A percentile compares a stretch with the other conserved stretches of the same genome.
Conservation (phyloP, 2,888 invertebrate genomes). For the Temnothorax unifasciatus region DNA sequence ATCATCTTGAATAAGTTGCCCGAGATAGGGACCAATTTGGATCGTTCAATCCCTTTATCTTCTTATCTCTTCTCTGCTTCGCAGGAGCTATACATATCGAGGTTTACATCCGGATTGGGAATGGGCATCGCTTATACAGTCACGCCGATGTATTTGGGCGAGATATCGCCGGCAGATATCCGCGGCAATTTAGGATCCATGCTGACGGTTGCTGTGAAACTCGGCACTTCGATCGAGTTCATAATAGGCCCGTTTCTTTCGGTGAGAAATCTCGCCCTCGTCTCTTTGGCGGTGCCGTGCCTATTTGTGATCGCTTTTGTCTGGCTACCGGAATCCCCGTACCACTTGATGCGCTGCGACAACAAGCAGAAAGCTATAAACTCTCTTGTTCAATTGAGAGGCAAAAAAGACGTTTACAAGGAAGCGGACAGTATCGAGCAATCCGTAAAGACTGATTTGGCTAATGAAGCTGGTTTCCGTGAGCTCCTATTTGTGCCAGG, state of each 20-base stretch:
- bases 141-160: constrained; percentile 65
- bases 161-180: constrained; percentile 66
- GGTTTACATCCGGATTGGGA: constrained; percentile 61
- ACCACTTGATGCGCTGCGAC: constrained; percentile 65
- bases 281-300: constrained; percentile 47
- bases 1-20: background rate
- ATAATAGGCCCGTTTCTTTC: constrained; percentile 67
- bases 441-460: constrained; percentile 62
- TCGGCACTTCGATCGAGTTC: constrained; percentile 59
- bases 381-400: constrained; percentile 61
- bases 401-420: constrained; percentile 51
- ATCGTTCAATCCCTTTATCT: background rate
- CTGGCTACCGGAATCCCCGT: constrained; percentile 72
- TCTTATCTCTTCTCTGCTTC: background rate
- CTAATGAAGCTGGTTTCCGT: constrained; percentile 53
- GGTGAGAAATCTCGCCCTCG: constrained; percentile 57
- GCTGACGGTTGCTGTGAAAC: constrained; percentile 61
- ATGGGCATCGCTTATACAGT: constrained; percentile 50
- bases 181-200: constrained; percentile 63
- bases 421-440: constrained; percentile 65
- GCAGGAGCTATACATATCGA: constrained; percentile 66
- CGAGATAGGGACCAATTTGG: background rate
- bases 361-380: constrained; percentile 45
- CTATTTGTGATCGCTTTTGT: constrained; percentile 43
- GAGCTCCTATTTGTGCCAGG: constrained; percentile 60